Percentiles rank a stretch among this genome's conserved stretches.
Evolutionary conservation across 1,140 invertebrate genomes (phyloP).

Genomic region (Bombus ignitus): DNA sequence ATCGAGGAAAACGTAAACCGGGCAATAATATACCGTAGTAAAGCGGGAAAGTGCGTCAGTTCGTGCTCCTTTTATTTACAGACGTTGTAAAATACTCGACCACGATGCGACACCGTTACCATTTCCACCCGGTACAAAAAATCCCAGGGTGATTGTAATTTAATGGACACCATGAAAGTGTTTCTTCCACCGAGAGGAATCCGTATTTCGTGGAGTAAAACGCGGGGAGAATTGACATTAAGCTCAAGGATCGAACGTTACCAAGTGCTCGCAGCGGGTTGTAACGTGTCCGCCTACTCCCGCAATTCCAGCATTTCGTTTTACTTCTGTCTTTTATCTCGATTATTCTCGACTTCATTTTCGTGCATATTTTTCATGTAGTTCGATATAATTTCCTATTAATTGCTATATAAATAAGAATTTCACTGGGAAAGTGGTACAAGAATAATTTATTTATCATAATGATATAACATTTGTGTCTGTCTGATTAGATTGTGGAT

Average conservation of each 20-base stretch:
- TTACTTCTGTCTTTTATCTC: too few relatives aligned
- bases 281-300: neutral
- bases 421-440: too few relatives aligned
- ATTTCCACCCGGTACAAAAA: neutral
- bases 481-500: neutral
- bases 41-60: conserved; percentile 15
- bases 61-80: conserved; percentile 40
- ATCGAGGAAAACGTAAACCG: conserved; percentile 42
- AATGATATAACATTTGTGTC: too few relatives aligned
- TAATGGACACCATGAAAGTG: neutral
- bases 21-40: conserved; percentile 44
- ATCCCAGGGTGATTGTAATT: neutral
- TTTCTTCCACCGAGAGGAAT: neutral
- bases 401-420: too few relatives aligned
- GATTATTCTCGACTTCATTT: too few relatives aligned
- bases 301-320: neutral
- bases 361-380: too few relatives aligned
- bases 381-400: too few relatives aligned
- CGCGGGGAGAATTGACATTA: conserved; percentile 1
- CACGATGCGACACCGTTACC: conserved; percentile 6
- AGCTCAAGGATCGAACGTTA: neutral
- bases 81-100: conserved; percentile 28
- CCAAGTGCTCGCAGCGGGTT: neutral
- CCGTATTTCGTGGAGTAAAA: neutral
- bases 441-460: too few relatives aligned